Conservation (phyloP, 1,140 invertebrate genomes). For the Cryptotermes secundus region DNA sequence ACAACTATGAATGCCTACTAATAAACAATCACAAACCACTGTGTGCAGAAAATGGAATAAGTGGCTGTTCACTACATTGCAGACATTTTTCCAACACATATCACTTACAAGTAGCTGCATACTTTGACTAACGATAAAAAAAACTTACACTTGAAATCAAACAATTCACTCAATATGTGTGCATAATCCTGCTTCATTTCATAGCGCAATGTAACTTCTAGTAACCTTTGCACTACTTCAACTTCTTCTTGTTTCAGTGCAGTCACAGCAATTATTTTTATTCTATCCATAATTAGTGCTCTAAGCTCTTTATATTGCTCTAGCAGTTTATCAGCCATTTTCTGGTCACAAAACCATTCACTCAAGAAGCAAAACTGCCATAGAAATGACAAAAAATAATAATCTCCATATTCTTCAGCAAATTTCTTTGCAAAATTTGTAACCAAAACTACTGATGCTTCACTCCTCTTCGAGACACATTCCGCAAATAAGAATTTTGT, state of each 20-base stretch:
- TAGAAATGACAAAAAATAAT: slow-evolving; percentile 24
- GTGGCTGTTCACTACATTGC: too few relatives aligned
- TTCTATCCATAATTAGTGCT: neutral
- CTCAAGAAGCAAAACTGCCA: slow-evolving; percentile 32
- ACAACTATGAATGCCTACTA: too few relatives aligned
- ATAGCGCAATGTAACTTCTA: slow-evolving; percentile 21
- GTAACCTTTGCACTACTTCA: slow-evolving; percentile 23
- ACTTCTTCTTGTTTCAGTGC: neutral
- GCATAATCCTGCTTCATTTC: neutral
- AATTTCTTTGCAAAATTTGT: slow-evolving; percentile 23
- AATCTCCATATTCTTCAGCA: slow-evolving; percentile 21
- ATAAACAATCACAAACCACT: too few relatives aligned
- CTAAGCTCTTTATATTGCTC: neutral
- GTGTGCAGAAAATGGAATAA: too few relatives aligned
- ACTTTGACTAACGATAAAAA: neutral
- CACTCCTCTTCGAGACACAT: neutral
- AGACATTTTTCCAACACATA: too few relatives aligned
- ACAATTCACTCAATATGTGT: neutral
- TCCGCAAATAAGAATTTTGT: slow-evolving; percentile 22
- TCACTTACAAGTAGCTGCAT: too few relatives aligned
- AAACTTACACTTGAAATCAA: slow-evolving; percentile 31
- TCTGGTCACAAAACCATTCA: slow-evolving; percentile 27
- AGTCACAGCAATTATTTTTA: neutral
- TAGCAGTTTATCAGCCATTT: slow-evolving; percentile 17
- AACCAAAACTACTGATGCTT: slow-evolving; percentile 27